These are phyloP conservation scores for Dicrostonyx torquatus DNA, from an alignment of 2,797 vertebrate genomes.

Conservation along the genomic window DNA sequence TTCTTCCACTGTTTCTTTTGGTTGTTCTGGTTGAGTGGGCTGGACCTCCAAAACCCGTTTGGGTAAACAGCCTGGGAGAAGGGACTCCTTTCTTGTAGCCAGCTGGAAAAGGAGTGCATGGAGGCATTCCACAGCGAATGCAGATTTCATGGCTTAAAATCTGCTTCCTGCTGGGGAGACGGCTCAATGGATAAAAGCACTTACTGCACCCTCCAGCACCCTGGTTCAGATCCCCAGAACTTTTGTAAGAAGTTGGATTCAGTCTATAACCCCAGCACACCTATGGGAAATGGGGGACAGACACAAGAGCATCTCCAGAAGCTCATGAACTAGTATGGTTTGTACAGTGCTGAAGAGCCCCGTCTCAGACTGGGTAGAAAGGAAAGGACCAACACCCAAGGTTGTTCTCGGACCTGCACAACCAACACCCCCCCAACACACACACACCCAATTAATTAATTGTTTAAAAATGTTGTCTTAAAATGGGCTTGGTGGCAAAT, in stretches of 20 bases:
- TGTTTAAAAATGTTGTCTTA: not conserved
- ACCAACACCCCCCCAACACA: not conserved
- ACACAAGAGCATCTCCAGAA: not conserved
- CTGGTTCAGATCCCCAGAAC: too few species aligned
- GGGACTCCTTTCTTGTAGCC: not conserved
- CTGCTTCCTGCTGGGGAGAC: not conserved
- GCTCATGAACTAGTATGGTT: not conserved
- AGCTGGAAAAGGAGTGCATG: not conserved
- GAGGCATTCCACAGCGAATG: not conserved
- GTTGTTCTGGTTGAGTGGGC: not conserved
- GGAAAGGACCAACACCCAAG: not conserved
- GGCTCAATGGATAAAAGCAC: not conserved
- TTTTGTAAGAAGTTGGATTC: not conserved
- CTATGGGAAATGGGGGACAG: not conserved
- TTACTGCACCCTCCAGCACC: rapidly evolving
- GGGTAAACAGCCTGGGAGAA: not conserved
- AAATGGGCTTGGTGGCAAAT: not conserved
- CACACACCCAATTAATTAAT: not conserved
- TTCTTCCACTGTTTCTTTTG: not conserved
- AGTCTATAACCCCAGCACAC: not conserved
- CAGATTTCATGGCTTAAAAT: not conserved
- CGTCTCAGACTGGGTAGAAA: not conserved
- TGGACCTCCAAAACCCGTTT: not conserved
- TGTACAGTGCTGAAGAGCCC: not conserved
- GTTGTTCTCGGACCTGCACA: not conserved